phyloP scores from a whole-genome alignment of 2,888 invertebrate genomes.

The Plusia festucae region DNA sequence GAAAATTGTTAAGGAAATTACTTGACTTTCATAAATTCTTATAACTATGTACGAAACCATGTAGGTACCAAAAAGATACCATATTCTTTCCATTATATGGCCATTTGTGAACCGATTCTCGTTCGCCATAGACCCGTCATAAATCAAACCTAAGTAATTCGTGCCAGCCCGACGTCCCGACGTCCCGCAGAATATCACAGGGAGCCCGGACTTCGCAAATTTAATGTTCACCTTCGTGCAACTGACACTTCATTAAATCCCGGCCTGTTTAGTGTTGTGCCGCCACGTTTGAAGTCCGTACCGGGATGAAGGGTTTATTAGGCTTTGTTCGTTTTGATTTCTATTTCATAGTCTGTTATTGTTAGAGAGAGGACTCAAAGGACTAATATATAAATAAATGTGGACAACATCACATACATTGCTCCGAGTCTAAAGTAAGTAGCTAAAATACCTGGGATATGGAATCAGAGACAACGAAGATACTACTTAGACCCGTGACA shows the following conservation, averaged over 20 bases:
- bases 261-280: slow-evolving; percentile 10
- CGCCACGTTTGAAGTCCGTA: background rate
- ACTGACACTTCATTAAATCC: slow-evolving; percentile 25
- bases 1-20: no score
- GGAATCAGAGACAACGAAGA: no score
- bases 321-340: slow-evolving; percentile 9
- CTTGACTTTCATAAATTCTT: no score
- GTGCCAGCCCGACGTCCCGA: background rate
- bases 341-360: background rate
- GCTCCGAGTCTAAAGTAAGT: no score
- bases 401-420: no score
- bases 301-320: slow-evolving; percentile 8
- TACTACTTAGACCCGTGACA: no score
- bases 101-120: background rate
- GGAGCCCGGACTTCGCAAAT: background rate
- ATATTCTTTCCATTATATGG: background rate
- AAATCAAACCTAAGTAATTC: background rate
- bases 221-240: slow-evolving; percentile 10
- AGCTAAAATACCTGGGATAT: no score
- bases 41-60: no score
- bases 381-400: no score
- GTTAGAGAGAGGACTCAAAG: background rate
- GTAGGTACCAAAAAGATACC: no score
- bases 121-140: background rate
- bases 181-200: background rate